These are phyloP conservation scores for Apodemus speciosus DNA, from an alignment of 2,113 vertebrate species.

Conservation along the genomic window DNA sequence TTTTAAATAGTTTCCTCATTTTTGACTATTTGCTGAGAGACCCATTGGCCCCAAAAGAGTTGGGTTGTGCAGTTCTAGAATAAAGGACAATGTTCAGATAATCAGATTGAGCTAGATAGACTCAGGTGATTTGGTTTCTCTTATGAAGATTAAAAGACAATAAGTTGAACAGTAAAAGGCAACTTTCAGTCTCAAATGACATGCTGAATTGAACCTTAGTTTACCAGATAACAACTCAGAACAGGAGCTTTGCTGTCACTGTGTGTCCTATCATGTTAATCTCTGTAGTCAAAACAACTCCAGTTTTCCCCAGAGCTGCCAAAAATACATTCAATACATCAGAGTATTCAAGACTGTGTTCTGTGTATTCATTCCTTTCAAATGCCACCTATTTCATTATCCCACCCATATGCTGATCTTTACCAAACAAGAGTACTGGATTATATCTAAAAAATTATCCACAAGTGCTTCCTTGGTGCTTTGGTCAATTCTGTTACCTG, in stretches of 20 bases:
- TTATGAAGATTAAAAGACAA: background rate
- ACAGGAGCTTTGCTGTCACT: background rate
- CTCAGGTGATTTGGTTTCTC: background rate
- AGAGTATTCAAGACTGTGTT: background rate
- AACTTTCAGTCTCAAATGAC: background rate
- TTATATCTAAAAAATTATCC: background rate
- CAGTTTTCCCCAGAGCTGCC: background rate
- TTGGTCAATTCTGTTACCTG: background rate
- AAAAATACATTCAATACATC: background rate
- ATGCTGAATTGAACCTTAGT: background rate
- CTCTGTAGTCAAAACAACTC: background rate
- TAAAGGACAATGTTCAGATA: background rate
- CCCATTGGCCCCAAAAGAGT: background rate
- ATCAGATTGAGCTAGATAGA: background rate
- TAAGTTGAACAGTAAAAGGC: background rate
- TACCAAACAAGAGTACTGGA: background rate
- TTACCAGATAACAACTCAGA: background rate
- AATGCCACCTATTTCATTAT: background rate
- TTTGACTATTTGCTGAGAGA: background rate
- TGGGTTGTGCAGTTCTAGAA: background rate
- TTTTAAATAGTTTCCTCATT: background rate
- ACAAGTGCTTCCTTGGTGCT: background rate
- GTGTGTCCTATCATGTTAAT: background rate
- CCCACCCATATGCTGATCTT: background rate
- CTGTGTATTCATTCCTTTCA: constrained; percentile 3